These are phyloP conservation scores for Enteromius paludinosus DNA, from an alignment of 2,797 vertebrate genomes.

Conservation along the genomic window DNA sequence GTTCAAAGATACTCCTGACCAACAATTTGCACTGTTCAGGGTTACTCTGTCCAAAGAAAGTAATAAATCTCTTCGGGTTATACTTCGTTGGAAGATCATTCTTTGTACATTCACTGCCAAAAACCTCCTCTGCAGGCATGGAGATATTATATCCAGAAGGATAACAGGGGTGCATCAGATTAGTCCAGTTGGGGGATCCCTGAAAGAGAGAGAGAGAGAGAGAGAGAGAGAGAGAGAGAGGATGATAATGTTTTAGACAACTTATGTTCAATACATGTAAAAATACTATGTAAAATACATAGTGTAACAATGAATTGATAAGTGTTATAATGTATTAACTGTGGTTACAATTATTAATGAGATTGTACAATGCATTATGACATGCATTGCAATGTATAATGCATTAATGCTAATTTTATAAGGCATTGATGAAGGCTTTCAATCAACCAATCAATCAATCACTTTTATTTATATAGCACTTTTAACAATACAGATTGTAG, in stretches of 20 bases:
- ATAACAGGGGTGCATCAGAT: conserved; percentile 87
- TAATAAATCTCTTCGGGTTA: conserved; percentile 64
- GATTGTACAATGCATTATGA: neutral
- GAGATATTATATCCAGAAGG: conserved; percentile 73
- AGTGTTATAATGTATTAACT: neutral
- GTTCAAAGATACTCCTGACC: conserved; percentile 85
- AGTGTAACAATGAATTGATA: neutral
- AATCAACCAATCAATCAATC: too few relatives aligned
- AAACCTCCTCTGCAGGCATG: conserved; percentile 72
- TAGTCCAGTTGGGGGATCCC: conserved; percentile 65
- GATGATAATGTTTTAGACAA: conserved; percentile 5
- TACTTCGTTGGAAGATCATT: conserved; percentile 70
- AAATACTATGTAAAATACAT: neutral
- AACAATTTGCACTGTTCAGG: conserved; percentile 76
- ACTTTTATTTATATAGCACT: too few relatives aligned
- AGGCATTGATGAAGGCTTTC: neutral
- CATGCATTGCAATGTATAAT: neutral
- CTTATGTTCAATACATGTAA: conserved; percentile 5
- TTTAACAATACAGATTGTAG: too few relatives aligned
- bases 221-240: neutral
- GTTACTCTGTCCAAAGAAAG: conserved; percentile 79
- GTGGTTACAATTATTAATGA: neutral
- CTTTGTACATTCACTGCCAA: conserved; percentile 84
- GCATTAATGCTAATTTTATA: neutral
- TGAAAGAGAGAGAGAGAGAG: conserved; percentile 55